These are phyloP conservation scores for Mormyrus iriodes DNA, from an alignment of 2,113 vertebrate genomes.

Conservation along the genomic window DNA sequence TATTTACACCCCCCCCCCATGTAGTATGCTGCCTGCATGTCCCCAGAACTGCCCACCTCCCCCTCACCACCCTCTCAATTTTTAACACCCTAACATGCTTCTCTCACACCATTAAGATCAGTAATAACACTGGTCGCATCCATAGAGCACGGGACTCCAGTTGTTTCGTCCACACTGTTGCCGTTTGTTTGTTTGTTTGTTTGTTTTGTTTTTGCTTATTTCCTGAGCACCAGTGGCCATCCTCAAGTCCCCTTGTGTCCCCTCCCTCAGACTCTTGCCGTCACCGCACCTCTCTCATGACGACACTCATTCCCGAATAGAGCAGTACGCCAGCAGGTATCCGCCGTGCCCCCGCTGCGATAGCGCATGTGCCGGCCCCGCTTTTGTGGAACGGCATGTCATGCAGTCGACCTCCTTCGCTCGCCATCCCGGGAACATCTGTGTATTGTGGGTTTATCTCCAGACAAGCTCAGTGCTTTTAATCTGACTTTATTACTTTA, in stretches of 20 bases:
- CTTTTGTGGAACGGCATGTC: neutral
- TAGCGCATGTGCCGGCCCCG: too few relatives aligned
- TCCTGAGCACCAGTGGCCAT: slow-evolving; percentile 34
- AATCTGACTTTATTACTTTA: neutral
- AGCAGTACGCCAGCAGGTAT: slow-evolving; percentile 92
- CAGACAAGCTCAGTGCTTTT: neutral
- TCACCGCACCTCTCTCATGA: slow-evolving; percentile 90
- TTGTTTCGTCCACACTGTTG: neutral
- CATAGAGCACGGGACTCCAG: neutral
- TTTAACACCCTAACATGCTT: neutral
- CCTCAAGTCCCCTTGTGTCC: slow-evolving; percentile 50
- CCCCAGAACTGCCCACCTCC: neutral
- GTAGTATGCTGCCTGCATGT: slow-evolving; percentile 51
- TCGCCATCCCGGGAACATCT: neutral
- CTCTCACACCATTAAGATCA: neutral
- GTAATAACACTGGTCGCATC: neutral
- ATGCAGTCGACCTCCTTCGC: neutral
- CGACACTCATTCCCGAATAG: slow-evolving; percentile 94
- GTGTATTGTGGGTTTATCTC: neutral
- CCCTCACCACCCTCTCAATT: neutral
- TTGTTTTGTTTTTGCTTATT: slow-evolving; percentile 15
- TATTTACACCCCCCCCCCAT: slow-evolving; percentile 54
- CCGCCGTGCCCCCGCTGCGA: neutral
- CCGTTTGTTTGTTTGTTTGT: slow-evolving; percentile 26
- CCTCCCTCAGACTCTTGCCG: slow-evolving; percentile 72